Conservation (phyloP, 1,140 invertebrate genomes). For the Himalopsyche phryganea region DNA sequence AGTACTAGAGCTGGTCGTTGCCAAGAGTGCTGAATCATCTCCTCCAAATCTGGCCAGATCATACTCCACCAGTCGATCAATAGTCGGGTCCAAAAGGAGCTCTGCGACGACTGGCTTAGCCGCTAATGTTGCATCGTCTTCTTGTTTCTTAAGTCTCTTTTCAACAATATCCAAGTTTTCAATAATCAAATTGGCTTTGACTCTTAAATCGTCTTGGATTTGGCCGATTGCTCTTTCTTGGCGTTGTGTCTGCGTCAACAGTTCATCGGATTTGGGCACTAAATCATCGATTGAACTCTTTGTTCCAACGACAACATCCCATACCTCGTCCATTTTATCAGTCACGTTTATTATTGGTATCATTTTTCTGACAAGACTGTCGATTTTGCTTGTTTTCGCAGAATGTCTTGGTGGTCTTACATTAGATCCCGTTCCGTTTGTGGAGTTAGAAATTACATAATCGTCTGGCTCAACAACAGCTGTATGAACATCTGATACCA, state of each 20-base stretch:
- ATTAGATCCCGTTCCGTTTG: slow-evolving; percentile 46
- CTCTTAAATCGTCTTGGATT: slow-evolving; percentile 77
- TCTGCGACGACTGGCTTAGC: slow-evolving; percentile 69
- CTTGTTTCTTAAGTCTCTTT: slow-evolving; percentile 76
- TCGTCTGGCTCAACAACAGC: slow-evolving; percentile 69
- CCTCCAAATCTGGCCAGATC: slow-evolving; percentile 61
- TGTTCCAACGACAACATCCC: slow-evolving; percentile 82
- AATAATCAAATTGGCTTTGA: slow-evolving; percentile 83
- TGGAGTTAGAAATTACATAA: slow-evolving; percentile 47
- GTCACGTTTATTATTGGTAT: slow-evolving; percentile 79
- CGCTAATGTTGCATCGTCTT: slow-evolving; percentile 69
- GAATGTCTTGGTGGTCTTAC: slow-evolving; percentile 41
- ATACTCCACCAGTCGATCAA: slow-evolving; percentile 72
- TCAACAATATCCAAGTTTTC: slow-evolving; percentile 83
- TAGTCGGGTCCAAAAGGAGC: slow-evolving; percentile 70
- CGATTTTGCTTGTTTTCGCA: slow-evolving; percentile 68
- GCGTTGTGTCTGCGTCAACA: slow-evolving; percentile 78
- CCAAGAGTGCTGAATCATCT: slow-evolving; percentile 37
- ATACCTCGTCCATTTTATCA: slow-evolving; percentile 86
- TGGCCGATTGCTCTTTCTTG: slow-evolving; percentile 83
- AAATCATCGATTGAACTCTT: slow-evolving; percentile 81
- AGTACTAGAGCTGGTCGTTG: slow-evolving; percentile 32
- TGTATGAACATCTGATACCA: slow-evolving; percentile 76
- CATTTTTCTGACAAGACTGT: slow-evolving; percentile 72
- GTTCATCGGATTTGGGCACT: slow-evolving; percentile 79